Evolutionary conservation across 2,888 invertebrate species (phyloP), one percentile per base, ranked within the genome.

Genomic region (Aproaerema taeniolella): DNA sequence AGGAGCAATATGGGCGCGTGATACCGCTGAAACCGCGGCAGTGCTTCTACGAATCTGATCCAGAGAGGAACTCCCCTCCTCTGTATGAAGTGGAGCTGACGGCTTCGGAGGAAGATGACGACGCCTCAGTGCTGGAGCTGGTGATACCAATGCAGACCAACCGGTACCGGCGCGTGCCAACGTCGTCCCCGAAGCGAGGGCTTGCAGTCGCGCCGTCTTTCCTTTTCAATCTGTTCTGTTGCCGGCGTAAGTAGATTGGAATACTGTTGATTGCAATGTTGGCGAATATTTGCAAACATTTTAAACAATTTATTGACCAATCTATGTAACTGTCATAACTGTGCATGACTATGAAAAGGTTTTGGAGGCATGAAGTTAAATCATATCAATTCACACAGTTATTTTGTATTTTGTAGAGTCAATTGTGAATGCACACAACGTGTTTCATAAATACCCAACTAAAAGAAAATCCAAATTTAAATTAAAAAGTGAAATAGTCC

Each of bases 51-150:
- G 20, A 14, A 17, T 14, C 31, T 15, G 34, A 38, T 2, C 53
- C 59, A 0, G 78, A 69, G 25, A 63, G 77, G 0, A 57, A 67
- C 0, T 79, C 82, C 0, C 76, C 85, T 0, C 76, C 77, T 0
- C 71, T 85, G 1, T 77, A 61, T 43, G 85, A 82, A 49, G 74
- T 85, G 2, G 85, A 85, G 39, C 61, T 85, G 2, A 83, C 85
- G 0, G 79, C 85, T 0, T 85, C 85, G 0, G 85, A 85, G 13
- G 85, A 86, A 50, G 86, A 86, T 1, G 83, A 83, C 10, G 85
- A 85, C 16, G 64, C 47, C 0, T 83, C 85, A 0, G 72, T 80
- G 0, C 49, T 85, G 1, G 85, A 86, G 39, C 61, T 86, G 36
- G 82, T 86, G 1, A 83, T 85, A 2, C 85, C 83, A 0, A 66